Evolutionary conservation across 2,113 vertebrate genomes (phyloP).

Genomic region (Myiopsitta monachus): DNA sequence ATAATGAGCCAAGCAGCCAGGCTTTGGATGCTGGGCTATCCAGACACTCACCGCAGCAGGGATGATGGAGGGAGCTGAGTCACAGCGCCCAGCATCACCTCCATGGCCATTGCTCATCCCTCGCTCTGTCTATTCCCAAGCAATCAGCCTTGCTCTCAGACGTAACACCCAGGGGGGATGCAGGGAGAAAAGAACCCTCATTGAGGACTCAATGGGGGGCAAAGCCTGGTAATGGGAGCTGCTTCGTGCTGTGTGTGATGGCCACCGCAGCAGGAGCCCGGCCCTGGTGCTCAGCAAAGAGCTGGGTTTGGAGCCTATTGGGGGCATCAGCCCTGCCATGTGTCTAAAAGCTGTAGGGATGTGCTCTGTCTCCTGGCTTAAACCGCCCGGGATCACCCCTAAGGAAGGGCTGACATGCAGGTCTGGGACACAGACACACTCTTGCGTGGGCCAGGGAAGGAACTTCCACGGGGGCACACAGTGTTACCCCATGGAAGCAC

Average conservation of each 20-base stretch:
- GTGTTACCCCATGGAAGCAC: not conserved
- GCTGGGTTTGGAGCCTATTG: not conserved
- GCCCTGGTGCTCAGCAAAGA: not conserved
- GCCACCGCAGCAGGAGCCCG: not conserved
- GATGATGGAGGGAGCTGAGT: not conserved
- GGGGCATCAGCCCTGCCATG: not conserved
- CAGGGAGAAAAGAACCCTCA: not conserved
- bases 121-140: not conserved
- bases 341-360: not conserved
- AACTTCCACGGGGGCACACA: not conserved
- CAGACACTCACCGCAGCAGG: accelerated
- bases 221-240: not conserved
- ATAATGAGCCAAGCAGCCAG: not conserved
- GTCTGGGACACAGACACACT: not conserved
- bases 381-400: not conserved
- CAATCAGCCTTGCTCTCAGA: constrained; percentile 17
- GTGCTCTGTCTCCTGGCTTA: not conserved
- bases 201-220: not conserved
- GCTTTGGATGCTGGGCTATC: not conserved
- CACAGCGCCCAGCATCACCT: not conserved
- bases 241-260: not conserved
- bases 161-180: not conserved
- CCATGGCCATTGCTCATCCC: not conserved
- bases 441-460: not conserved
- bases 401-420: not conserved